Evolutionary conservation across 2,888 invertebrate species (phyloP), one percentile per base, ranked within the genome.

Genomic region (Cephus pygmeus): DNA sequence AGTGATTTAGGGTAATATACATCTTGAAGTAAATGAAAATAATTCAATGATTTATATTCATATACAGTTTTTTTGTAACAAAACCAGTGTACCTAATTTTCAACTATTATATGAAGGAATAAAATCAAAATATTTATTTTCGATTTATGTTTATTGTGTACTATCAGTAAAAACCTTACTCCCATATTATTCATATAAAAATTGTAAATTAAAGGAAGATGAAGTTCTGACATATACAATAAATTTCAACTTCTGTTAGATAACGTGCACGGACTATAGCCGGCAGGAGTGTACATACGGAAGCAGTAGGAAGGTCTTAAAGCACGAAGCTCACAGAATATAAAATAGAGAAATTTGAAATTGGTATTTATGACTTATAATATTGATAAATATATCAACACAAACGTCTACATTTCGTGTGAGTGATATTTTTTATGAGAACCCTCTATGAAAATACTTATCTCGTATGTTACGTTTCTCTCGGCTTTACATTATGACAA

Each of bases 121-220:
- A 83, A 83, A 86, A 86, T 85, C 79, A 83, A 86, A 86, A 85
- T 87, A 86, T 87, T 86, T 87, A 87, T 87, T 87, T 87, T 86
- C 82, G 76, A 82, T 82, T 80, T 76, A 73, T 36, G 69, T 40
- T 79, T 75, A 56, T 56, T 56, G 56, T 56, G 23, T 56, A 56
- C 56, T 56, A 15, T 56, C 9, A 56, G 23, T 56, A 56, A 56
- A 56, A 56, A 56, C 56, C 56, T 23, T 56, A 56, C 9, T 56
- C 23, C 23, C 23, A 56, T 9, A 23, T 56, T 23, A 56, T 15
- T 56, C 2, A 56, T 23, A 23, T 56, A 23, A 9, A 56, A 56
- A 9, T 0, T 23, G 15, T 23, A 56, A 23, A 56, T 56, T 56
- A 56, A 2, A 23, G 9, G 9, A 56, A 56, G 9, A 56, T 1